These are phyloP conservation scores for Drosophila macrospina DNA, from an alignment of 2,888 invertebrate genomes.

Conservation along the genomic window DNA sequence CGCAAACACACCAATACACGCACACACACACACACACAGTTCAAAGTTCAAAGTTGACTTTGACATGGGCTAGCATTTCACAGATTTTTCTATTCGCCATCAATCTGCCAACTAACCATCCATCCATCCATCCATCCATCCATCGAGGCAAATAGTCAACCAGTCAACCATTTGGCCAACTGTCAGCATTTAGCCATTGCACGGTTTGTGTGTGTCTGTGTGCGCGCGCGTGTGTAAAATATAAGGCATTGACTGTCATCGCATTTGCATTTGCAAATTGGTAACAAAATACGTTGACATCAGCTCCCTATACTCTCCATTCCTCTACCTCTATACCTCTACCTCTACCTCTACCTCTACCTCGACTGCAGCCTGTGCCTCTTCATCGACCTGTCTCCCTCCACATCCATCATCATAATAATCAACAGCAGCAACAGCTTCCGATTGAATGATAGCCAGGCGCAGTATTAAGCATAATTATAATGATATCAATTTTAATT, in stretches of 20 bases:
- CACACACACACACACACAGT: background rate
- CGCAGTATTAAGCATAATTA: conserved; percentile 39
- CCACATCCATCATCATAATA: background rate
- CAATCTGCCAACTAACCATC: background rate
- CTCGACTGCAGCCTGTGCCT: too few species aligned
- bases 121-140: background rate
- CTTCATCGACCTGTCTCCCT: background rate
- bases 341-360: too few species aligned
- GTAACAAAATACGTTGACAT: conserved; percentile 58
- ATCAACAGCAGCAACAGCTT: conserved; percentile 1
- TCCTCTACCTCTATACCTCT: background rate
- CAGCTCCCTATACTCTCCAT: background rate
- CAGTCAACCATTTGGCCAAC: conserved; percentile 17
- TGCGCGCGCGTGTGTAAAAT: background rate
- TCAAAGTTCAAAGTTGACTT: conserved; percentile 45
- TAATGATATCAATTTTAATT: conserved; percentile 4
- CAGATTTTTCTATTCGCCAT: conserved; percentile 1
- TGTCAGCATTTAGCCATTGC: conserved; percentile 15
- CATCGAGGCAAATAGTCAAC: background rate
- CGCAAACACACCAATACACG: background rate
- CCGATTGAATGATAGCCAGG: conserved; percentile 9
- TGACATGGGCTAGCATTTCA: conserved; percentile 31
- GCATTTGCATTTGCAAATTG: conserved; percentile 72
- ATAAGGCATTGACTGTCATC: conserved; percentile 27
- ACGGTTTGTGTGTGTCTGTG: conserved; percentile 6